Evolutionary conservation across 2,888 invertebrate genomes (phyloP), one percentile per base, ranked within the genome.

Genomic region (Liposcelis brunnea): DNA sequence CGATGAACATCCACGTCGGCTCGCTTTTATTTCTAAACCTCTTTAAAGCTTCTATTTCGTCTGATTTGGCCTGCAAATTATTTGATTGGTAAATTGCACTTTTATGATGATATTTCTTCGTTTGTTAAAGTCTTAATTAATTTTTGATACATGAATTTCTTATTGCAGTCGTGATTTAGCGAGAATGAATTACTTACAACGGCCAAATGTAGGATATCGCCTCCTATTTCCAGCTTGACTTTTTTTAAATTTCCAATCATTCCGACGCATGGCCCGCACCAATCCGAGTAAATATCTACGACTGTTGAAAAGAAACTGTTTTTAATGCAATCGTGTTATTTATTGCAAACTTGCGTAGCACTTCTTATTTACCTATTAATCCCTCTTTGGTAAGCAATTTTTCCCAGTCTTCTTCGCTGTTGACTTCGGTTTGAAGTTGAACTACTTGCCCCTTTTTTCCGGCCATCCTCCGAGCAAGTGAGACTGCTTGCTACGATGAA

Each of bases 221-320:
- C 90, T 6, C 87, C 89, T 14, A 85, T 63, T 65, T 91, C 90
- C 54, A 90, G 70, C 61, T 90, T 90, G 51, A 90, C 71, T 64
- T 83, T 85, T 60, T 83, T 80, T 53, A 93, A 68, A 59, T 77
- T 80, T 40, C 80, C 80, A 44, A 80, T 68, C 82, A 91, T 85
- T 19, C 85, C 86, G 47, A 74, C 62, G 58, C 90, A 90, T 0
- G 90, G 89, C 0, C 91, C 91, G 58, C 86, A 83, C 91, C 91
- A 93, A 50, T 83, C 84, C 6, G 89, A 80, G 61, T 83, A 91
- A 11, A 91, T 74, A 60, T 93, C 91, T 47, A 87, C 70, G 48
- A 93, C 83, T 80, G 60, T 38, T 61, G 56, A 44, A 15, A 7
- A 11, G 11, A 11, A 6, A 36, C 15, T 45, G 6, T 34, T 33